These are phyloP conservation scores for Nerophis lumbriciformis DNA, from an alignment of 2,113 vertebrate genomes.

Conservation along the genomic window DNA sequence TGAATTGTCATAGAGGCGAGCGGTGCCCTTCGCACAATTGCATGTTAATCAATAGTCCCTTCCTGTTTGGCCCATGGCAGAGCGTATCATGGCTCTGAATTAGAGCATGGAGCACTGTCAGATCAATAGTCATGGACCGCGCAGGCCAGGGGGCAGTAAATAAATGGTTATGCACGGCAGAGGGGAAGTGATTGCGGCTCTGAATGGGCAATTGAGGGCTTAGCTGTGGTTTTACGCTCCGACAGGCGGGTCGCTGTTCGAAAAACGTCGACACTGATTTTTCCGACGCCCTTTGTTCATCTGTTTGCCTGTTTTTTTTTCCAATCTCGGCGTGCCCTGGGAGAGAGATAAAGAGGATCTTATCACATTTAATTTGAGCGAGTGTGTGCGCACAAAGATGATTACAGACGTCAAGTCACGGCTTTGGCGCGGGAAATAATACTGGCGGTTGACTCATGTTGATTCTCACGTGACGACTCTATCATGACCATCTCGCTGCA, in stretches of 20 bases:
- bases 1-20: constrained; percentile 23
- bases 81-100: constrained; percentile 67
- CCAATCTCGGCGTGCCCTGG: neutral
- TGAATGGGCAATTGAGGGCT: constrained; percentile 11
- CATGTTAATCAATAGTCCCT: constrained; percentile 55
- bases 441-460: neutral
- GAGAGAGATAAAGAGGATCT: neutral
- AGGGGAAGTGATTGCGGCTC: constrained; percentile 25
- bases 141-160: constrained; percentile 58
- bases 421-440: constrained; percentile 18
- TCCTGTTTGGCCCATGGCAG: constrained; percentile 53
- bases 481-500: constrained; percentile 3
- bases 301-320: neutral
- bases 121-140: constrained; percentile 73
- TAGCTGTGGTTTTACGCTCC: neutral
- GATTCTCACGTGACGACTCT: neutral
- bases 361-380: constrained; percentile 26
- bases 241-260: constrained; percentile 24
- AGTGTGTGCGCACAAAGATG: constrained; percentile 4
- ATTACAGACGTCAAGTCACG: constrained; percentile 22
- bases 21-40: constrained; percentile 31
- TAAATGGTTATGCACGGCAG: constrained; percentile 39
- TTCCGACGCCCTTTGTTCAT: neutral
- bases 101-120: constrained; percentile 54
- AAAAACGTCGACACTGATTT: constrained; percentile 5